Base-by-base conservation (phyloP, 2,888 invertebrate genomes). In the Tenthredo scrophulariae region DNA sequence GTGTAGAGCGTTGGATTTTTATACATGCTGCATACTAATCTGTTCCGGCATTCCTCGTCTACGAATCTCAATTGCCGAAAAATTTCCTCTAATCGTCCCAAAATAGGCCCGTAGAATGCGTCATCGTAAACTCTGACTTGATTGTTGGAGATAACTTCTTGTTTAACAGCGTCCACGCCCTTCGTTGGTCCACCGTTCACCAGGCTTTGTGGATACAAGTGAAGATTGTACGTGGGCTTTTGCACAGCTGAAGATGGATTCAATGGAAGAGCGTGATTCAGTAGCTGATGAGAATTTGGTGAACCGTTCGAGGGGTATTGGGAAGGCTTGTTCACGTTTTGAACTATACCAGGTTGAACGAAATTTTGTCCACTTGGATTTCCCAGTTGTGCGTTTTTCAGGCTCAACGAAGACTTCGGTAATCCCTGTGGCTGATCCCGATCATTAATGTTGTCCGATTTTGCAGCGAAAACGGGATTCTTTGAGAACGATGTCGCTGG, bases 21-120 rank as follows among this genome's bases (percentile, higher is more conserved):
- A 94, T 98, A 98, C 94, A 98, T 96, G 87, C 96, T 96, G 91
- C 98, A 98, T 2, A 98, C 96, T 0, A 98, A 95, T 86, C 97
- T 94, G 91, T 97, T 97, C 86, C 96, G 95, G 91, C 98, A 98
- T 0, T 95, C 95, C 87, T 96, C 96, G 15, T 97, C 97, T 0
- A 92, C 92, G 67, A 97, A 96, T 18, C 97, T 96, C 84, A 97
- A 93, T 84, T 96, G 96, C 37, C 94, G 94, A 87, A 98, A 95
- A 84, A 97, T 96, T 54, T 95, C 95, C 89, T 98, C 97, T 77
- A 98, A 96, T 90, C 96, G 96, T n/a, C 96, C 95, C 83, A 98
- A 92, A 77, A 98, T 96, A 0, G 96, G 96, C 18, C 97, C 97
- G 93, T 97, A 98, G 94, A 97, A 98, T 13, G 95, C 88, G 80